Percentiles rank a stretch among this genome's conserved stretches.
Conservation (phyloP, 2,113 vertebrate genomes). For the Bettongia penicillata region DNA sequence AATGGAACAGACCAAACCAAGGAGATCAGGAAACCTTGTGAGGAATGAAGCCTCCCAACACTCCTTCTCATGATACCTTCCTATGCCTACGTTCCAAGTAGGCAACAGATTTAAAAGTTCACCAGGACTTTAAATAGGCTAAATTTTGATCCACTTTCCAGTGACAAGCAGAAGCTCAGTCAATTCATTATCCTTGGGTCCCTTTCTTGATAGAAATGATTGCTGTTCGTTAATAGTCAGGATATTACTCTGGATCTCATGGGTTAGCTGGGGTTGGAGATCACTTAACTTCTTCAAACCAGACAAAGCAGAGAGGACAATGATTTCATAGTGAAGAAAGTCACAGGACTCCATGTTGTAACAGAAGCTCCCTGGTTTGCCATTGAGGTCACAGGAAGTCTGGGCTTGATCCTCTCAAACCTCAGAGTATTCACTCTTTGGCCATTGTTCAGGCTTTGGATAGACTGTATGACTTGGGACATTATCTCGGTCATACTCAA, state of each 20-base stretch:
- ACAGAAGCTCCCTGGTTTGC: slow-evolving; percentile 96
- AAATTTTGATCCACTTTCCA: not conserved
- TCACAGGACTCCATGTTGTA: slow-evolving; percentile 98
- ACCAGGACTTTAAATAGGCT: not conserved
- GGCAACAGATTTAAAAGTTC: not conserved
- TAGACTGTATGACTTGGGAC: slow-evolving; percentile 95
- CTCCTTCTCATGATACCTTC: not conserved
- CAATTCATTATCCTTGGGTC: not conserved
- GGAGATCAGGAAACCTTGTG: not conserved
- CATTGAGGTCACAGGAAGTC: slow-evolving; percentile 95
- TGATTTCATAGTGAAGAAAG: slow-evolving; percentile 95
- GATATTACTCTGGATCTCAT: slow-evolving; percentile 97
- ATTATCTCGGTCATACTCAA: slow-evolving; percentile 97
- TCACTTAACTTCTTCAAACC: slow-evolving; percentile 97
- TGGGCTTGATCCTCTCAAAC: slow-evolving; percentile 96
- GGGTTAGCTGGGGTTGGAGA: slow-evolving; percentile 96
- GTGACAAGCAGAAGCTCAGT: not conserved
- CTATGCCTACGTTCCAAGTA: not conserved
- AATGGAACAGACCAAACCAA: not conserved
- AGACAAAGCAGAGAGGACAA: slow-evolving; percentile 93
- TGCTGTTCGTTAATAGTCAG: slow-evolving; percentile 93
- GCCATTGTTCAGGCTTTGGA: slow-evolving; percentile 96
- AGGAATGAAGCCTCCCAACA: not conserved
- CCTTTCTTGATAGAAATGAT: not conserved
- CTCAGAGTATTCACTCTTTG: slow-evolving; percentile 98